These are phyloP conservation scores for Halcyon chelicuti DNA, from an alignment of 2,797 vertebrate genomes.

Conservation along the genomic window DNA sequence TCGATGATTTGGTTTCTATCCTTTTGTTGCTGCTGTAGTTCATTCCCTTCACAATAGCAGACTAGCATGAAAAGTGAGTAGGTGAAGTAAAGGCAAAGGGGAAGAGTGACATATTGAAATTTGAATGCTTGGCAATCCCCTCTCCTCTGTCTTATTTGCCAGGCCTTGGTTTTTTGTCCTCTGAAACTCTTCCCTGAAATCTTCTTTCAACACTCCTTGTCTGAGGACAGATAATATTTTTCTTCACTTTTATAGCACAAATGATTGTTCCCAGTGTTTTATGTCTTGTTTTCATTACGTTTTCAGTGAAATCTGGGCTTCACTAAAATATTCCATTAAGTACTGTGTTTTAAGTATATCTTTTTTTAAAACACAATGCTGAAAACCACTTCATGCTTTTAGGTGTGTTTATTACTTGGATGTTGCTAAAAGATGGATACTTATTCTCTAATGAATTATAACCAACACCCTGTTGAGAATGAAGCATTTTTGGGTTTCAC, in stretches of 20 bases:
- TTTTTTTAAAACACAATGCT: background rate
- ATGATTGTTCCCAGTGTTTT: background rate
- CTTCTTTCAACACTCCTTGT: background rate
- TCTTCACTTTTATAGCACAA: background rate
- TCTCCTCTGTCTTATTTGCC: background rate
- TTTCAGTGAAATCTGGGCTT: slow-evolving; percentile 5
- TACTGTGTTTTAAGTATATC: background rate
- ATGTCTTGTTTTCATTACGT: slow-evolving; percentile 29
- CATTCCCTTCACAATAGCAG: background rate
- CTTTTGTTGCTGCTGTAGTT: background rate
- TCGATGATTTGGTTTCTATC: background rate
- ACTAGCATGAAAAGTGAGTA: background rate
- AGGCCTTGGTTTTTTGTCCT: background rate
- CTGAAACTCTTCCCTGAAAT: background rate
- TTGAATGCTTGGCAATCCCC: background rate
- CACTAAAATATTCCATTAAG: slow-evolving; percentile 3
- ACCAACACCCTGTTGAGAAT: background rate
- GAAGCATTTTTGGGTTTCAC: background rate
- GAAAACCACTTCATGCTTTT: background rate
- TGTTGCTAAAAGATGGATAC: background rate
- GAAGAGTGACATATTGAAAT: background rate
- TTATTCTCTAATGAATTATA: background rate
- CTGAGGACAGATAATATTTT: slow-evolving; percentile 13
- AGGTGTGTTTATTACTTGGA: background rate
- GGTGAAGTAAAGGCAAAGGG: background rate